Evolutionary conservation across 2,113 vertebrate genomes (phyloP), one percentile per base, ranked within the genome.

Genomic region (Peromyscus californicus): DNA sequence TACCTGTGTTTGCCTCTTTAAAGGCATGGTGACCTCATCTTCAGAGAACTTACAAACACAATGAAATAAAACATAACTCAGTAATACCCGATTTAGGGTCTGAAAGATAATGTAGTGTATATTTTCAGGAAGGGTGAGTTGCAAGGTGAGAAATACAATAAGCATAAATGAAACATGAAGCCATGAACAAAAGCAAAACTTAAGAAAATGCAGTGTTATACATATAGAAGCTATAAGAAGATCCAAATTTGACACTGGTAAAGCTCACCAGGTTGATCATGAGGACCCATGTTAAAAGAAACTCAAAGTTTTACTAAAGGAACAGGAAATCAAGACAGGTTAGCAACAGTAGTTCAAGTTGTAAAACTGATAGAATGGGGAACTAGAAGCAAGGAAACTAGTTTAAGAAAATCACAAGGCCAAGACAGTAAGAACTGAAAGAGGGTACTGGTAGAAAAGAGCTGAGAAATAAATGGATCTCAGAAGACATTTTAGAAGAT

Each of bases 1-100:
- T 92, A 93, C 82, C 63, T 86, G 70, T 90, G n/a, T 91, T 59
- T 95, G 70, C 67, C 42, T 97, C 89, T 65, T 91, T 90, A 92
- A 61, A 3, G 63, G 22, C 57, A 95, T 7, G 22, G 21, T 91
- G 51, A 91, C 4, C 31, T 93, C 67, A 91, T 86, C 42, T 95
- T 96, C 31, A 93, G 51, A 92, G 74, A 96, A 83, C 19, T 91
- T 86, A 89, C 26, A 95, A 96, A 78, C 36, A 93, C 74, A 78
- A n/a, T 82, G 54, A 39, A 93, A 61, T 80, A 95, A 92, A 95
- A 90, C 33, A 2, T 78, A 95, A 76, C 19, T 79, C 75, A 70
- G 24, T 91, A 93, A 95, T 59, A 95, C n/a, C 51, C 90, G 19
- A 89, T 85, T 33, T 89, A 54, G 39, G n/a, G 13, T 82, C 65